These are phyloP conservation scores for Leucania comma DNA, from an alignment of 2,888 invertebrate species.

Conservation along the genomic window DNA sequence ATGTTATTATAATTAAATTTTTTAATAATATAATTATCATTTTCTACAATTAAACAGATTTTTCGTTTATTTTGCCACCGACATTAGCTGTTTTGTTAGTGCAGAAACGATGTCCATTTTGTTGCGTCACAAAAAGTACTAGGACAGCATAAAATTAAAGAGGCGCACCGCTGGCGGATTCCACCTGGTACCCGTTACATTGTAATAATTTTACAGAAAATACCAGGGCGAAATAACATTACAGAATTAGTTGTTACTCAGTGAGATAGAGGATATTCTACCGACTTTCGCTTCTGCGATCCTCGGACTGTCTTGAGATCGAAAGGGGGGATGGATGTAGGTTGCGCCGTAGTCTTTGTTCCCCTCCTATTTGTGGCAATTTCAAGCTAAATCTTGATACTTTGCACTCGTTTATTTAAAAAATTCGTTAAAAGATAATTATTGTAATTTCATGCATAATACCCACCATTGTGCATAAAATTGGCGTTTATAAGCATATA, in stretches of 20 bases:
- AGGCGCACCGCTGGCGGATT: neutral
- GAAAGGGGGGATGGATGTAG: slow-evolving; percentile 86
- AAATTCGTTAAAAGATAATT: slow-evolving; percentile 49
- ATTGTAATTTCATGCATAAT: slow-evolving; percentile 47
- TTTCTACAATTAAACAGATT: too few relatives aligned
- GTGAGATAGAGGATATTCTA: slow-evolving; percentile 41
- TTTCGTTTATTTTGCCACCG: neutral
- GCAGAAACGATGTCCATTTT: slow-evolving; percentile 46
- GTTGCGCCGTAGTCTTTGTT: slow-evolving; percentile 79
- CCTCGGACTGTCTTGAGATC: slow-evolving; percentile 60
- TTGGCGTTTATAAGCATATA: slow-evolving; percentile 29
- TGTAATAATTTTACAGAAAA: slow-evolving; percentile 22
- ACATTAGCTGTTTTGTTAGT: neutral
- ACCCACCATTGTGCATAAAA: slow-evolving; percentile 42
- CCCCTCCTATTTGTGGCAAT: slow-evolving; percentile 73
- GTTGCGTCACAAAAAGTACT: slow-evolving; percentile 47
- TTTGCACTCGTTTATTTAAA: slow-evolving; percentile 62
- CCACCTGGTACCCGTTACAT: slow-evolving; percentile 46
- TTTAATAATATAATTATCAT: too few relatives aligned
- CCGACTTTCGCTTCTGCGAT: slow-evolving; percentile 69
- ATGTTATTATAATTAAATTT: too few relatives aligned
- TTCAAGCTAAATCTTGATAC: slow-evolving; percentile 74
- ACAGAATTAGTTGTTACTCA: slow-evolving; percentile 30
- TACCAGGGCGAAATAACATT: slow-evolving; percentile 38
- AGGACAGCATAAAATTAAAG: slow-evolving; percentile 25